A percentile compares a stretch with the other conserved stretches of the same genome.
phyloP scores from a whole-genome alignment of 2,888 invertebrate species.

The Galerucella calmariensis region DNA sequence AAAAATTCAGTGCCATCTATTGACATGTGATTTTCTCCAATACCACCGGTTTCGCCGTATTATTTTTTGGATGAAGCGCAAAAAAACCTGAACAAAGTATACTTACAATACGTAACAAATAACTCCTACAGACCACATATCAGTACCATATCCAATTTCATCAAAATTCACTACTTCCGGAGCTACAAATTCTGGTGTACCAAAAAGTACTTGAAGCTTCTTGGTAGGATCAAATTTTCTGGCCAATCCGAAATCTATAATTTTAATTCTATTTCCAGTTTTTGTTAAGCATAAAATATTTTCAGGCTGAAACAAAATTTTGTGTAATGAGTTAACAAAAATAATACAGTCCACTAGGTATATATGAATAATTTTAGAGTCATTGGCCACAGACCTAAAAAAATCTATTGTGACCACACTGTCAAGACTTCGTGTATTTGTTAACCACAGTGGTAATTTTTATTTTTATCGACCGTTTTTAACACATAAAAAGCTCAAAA shows the following conservation, averaged over 20 bases:
- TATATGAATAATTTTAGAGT: too few species aligned
- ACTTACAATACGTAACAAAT: constrained; percentile 98
- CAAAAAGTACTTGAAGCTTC: constrained; percentile 93
- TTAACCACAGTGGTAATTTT: too few species aligned
- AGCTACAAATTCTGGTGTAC: constrained; percentile 98
- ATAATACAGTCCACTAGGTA: too few species aligned
- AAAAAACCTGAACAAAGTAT: constrained; percentile 25
- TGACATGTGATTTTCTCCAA: too few species aligned
- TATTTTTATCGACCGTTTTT: too few species aligned
- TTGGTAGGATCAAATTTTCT: constrained; percentile 91
- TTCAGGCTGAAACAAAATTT: constrained; percentile 79
- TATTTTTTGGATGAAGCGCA: too few species aligned
- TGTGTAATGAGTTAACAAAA: background rate
- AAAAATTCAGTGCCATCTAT: too few species aligned
- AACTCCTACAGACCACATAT: constrained; percentile 99
- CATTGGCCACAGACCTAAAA: too few species aligned
- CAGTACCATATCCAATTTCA: constrained; percentile 93
- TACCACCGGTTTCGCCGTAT: too few species aligned
- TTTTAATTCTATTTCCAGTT: constrained; percentile 97
- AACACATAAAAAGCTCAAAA: too few species aligned
- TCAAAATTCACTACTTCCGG: constrained; percentile 99
- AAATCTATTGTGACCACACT: too few species aligned
- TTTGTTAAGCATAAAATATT: constrained; percentile 97
- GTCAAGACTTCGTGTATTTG: too few species aligned
- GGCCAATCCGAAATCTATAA: constrained; percentile 98